Evolutionary conservation across 2,797 vertebrate species (phyloP), one percentile per base, ranked within the genome.

Genomic region (Mormyrus hasselquistii): DNA sequence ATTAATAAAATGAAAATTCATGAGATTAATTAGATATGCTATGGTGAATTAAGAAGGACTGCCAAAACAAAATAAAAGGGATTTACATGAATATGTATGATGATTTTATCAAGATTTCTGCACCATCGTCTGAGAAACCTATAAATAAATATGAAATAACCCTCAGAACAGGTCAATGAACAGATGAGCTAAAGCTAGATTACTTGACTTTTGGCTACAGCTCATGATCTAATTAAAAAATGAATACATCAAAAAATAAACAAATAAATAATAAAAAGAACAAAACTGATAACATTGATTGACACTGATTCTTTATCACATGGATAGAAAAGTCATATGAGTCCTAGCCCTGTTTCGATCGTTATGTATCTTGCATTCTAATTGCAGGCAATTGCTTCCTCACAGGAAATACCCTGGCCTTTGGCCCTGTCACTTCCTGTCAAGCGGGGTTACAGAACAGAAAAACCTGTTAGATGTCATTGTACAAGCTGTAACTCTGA

Each of bases 1-100:
- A 47, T 47, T 25, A 50, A 84, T 22, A 25, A 52, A 84, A 50
- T 34, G 9, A 84, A 50, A 50, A 50, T 41, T 87, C 55, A 87
- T 41, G 53, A 29, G 86, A 59, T 41, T 87, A 59, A 87, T 87
- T 87, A 55, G 25, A 87, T 87, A 55, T 55, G 25, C 87, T 44
- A 29, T 49, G 59, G 38, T n/a, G 8, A 62, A 84, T 84, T 88
- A 19, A 29, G 62, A 41, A 73, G n/a, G 25, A 44, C 34, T 19
- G 47, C 19, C 79, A 83, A 83, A n/a, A 83, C 79, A 25, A 83
- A 83, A 83, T 50, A 50, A 50, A 79, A 79, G 73, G 6, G 16
- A 79, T 79, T 79, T 79, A 41, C 38, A 79, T 79, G 73, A 79
- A 79, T 79, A 79, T 79, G 38, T 44, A 79, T 44, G 16, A n/a